Percentiles rank a stretch among this genome's conserved stretches.
These are phyloP conservation scores for Mustela nigripes DNA, from an alignment of 2,113 vertebrate species.

Conservation along the genomic window DNA sequence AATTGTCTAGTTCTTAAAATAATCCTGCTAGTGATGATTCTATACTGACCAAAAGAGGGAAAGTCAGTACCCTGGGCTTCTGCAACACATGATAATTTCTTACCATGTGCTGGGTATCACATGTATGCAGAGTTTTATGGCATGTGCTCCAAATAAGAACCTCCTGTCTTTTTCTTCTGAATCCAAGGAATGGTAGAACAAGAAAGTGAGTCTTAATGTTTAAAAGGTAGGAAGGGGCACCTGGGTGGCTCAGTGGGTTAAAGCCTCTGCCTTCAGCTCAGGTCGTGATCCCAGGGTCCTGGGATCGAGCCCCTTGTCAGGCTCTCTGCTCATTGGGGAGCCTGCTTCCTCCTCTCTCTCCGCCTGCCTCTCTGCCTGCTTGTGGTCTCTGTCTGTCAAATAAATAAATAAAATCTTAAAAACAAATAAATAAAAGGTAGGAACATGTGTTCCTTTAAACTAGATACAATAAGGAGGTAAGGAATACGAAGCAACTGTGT, in stretches of 20 bases:
- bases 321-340: no score
- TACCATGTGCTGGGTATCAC: not conserved
- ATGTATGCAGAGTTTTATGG: accelerated
- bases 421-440: no score
- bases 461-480: not conserved
- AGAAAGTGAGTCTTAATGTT: not conserved
- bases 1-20: not conserved
- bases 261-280: no score
- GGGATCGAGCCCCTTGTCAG: no score
- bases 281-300: no score
- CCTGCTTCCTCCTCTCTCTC: no score
- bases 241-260: no score
- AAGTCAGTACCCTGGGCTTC: not conserved
- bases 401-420: no score
- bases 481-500: not conserved
- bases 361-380: no score
- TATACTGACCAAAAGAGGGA: not conserved
- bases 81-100: not conserved
- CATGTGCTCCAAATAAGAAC: not conserved
- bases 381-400: no score
- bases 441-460: not conserved
- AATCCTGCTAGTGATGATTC: not conserved
- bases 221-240: not conserved
- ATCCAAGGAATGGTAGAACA: not conserved
- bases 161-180: not conserved